phyloP scores from a whole-genome alignment of 2,797 vertebrate species.

The Cirrhinus molitorella region DNA sequence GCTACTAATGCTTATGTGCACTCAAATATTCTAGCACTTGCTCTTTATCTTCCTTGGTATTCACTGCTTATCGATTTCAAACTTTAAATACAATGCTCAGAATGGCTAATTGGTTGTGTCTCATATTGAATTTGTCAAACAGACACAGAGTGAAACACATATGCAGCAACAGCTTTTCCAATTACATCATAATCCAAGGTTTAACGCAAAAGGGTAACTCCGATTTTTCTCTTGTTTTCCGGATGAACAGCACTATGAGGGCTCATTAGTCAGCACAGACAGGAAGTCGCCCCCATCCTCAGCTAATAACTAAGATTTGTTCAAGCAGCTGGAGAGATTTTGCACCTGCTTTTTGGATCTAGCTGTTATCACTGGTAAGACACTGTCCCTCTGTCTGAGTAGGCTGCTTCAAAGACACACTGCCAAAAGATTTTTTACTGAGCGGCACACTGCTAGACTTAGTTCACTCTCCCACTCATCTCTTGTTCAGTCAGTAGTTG shows the following conservation, averaged over 20 bases:
- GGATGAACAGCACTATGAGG: slow-evolving; percentile 31
- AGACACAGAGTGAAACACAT: neutral
- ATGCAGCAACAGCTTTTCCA: neutral
- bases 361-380: slow-evolving; percentile 45
- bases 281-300: slow-evolving; percentile 53
- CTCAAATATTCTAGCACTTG: slow-evolving; percentile 65
- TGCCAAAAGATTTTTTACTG: slow-evolving; percentile 19
- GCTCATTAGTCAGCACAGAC: slow-evolving; percentile 50
- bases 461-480: slow-evolving; percentile 38
- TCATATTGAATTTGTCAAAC: neutral
- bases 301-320: slow-evolving; percentile 63
- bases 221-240: slow-evolving; percentile 1
- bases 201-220: neutral
- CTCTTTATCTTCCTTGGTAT: slow-evolving; percentile 58
- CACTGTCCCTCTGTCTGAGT: slow-evolving; percentile 16
- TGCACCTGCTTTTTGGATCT: slow-evolving; percentile 39
- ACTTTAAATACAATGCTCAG: neutral
- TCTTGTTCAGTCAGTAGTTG: slow-evolving; percentile 40
- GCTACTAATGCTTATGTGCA: slow-evolving; percentile 16
- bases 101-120: neutral
- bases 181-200: neutral
- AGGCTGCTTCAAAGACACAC: slow-evolving; percentile 30
- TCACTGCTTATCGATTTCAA: slow-evolving; percentile 70
- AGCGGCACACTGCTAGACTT: slow-evolving; percentile 28
- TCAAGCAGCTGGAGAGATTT: slow-evolving; percentile 62